A percentile compares a stretch with the other conserved stretches of the same genome.
Conservation (phyloP, 2,113 vertebrate genomes). For the Pogona vitticeps region DNA sequence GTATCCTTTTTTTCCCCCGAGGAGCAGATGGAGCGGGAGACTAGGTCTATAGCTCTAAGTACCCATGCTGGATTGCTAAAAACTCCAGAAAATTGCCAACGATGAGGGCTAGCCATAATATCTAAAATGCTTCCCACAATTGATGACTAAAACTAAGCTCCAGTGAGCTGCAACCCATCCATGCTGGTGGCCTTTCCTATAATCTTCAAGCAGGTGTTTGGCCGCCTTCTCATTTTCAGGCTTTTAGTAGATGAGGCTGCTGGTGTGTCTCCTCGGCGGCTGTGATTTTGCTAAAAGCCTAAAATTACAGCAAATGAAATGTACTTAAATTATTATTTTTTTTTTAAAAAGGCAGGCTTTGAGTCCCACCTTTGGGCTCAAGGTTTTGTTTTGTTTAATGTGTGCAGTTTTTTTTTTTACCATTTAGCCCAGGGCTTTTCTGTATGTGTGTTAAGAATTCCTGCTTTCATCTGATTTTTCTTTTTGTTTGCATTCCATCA, state of each 20-base stretch:
- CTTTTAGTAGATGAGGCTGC: not conserved
- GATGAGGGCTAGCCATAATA: not conserved
- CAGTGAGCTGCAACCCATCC: constrained; percentile 11
- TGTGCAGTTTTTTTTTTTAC: constrained; percentile 56
- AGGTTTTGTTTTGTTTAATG: constrained; percentile 15
- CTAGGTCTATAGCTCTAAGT: not conserved
- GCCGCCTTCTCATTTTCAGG: constrained; percentile 44
- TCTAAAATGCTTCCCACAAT: not conserved
- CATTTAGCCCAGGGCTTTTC: constrained; percentile 67
- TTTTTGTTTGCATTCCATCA: constrained; percentile 67
- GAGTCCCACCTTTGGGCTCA: constrained; percentile 8
- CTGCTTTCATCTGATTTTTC: constrained; percentile 63
- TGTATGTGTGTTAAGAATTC: constrained; percentile 44
- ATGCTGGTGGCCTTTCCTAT: constrained; percentile 28
- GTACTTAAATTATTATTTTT: not conserved
- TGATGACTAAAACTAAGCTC: constrained; percentile 25
- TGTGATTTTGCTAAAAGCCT: constrained; percentile 46
- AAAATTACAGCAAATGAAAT: constrained; percentile 35
- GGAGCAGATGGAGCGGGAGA: not conserved
- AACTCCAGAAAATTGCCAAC: not conserved
- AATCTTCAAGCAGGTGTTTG: constrained; percentile 13
- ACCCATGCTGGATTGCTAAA: not conserved
- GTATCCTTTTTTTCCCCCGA: not conserved
- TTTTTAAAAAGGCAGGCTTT: constrained; percentile 3
- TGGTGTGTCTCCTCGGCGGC: constrained; percentile 20